These are phyloP conservation scores for Amblyopsis hoosieri DNA, from an alignment of 2,797 vertebrate species.

Conservation along the genomic window DNA sequence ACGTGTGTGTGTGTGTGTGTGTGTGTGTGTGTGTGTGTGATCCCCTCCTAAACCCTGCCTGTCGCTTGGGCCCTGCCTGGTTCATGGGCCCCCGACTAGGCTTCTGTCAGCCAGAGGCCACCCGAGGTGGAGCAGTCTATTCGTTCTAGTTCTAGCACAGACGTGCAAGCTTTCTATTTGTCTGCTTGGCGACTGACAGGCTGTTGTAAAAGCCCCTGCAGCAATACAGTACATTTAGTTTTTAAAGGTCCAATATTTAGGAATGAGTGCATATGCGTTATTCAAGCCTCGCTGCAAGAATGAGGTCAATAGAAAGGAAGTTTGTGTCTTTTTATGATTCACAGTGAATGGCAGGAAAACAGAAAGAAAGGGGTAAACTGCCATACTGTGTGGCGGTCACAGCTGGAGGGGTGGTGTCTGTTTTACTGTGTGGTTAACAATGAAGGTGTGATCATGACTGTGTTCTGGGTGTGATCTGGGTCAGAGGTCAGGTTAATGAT, in stretches of 20 bases:
- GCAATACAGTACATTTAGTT: background rate
- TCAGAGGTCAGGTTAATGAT: background rate
- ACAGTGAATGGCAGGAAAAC: conserved; percentile 27
- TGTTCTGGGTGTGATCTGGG: background rate
- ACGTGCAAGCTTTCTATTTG: conserved; percentile 36
- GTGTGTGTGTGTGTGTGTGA: background rate
- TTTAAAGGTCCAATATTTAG: background rate
- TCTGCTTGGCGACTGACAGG: conserved; percentile 9
- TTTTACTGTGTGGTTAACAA: background rate
- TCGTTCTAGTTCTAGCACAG: conserved; percentile 35
- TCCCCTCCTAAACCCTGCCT: conserved; percentile 16
- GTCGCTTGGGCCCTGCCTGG: background rate
- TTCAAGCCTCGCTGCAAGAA: conserved; percentile 2
- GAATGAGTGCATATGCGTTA: conserved; percentile 18
- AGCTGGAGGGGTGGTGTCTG: background rate
- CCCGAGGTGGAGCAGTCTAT: conserved; percentile 29
- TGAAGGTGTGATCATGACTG: background rate
- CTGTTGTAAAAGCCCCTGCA: conserved; percentile 7
- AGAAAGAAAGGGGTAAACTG: conserved; percentile 4
- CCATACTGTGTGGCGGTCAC: background rate
- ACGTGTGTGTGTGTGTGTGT: background rate
- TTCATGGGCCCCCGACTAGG: too few relatives aligned
- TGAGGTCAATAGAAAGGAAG: conserved; percentile 25
- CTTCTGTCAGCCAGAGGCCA: conserved; percentile 27
- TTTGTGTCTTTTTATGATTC: conserved; percentile 19